Evolutionary conservation across 37 sponge, comb jelly and placozoan genomes (phyloP).

Genomic region (Chondrosia reniformis): DNA sequence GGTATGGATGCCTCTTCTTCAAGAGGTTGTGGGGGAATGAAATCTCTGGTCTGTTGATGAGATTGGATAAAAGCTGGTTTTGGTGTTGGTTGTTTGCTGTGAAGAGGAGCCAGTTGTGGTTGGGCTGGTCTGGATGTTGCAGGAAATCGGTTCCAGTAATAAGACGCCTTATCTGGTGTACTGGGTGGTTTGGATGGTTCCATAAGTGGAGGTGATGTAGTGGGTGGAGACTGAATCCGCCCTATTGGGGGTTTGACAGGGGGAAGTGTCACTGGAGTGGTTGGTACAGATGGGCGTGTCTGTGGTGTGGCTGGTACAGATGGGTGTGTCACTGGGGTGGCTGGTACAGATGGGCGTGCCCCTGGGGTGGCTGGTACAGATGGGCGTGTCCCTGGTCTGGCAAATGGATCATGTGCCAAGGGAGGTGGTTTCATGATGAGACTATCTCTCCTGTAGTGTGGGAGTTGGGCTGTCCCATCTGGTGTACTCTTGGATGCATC

Average conservation of each 20-base stretch:
- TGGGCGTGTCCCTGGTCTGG: too few species aligned
- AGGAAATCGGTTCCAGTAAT: conserved; percentile 9
- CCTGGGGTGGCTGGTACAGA: too few species aligned
- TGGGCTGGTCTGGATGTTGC: not conserved
- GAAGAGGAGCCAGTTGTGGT: not conserved
- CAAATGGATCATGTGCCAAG: too few species aligned
- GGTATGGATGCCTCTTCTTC: not conserved
- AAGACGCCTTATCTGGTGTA: not conserved
- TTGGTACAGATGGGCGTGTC: too few species aligned
- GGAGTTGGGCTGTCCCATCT: not conserved
- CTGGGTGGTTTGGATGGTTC: not conserved
- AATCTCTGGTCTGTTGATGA: not conserved
- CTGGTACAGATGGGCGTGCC: too few species aligned
- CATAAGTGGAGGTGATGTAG: not conserved
- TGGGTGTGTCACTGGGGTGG: too few species aligned
- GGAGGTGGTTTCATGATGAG: too few species aligned
- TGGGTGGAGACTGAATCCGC: not conserved
- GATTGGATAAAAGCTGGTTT: not conserved
- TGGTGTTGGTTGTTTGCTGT: too few species aligned
- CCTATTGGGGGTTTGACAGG: not conserved
- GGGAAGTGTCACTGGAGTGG: conserved; percentile 1
- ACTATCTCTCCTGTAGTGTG: not conserved
- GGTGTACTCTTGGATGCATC: not conserved
- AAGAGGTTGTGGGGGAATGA: conserved; percentile 12
- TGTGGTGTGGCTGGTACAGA: too few species aligned